phyloP scores from a whole-genome alignment of 1,140 invertebrate species.

The Sinonovacula constricta region DNA sequence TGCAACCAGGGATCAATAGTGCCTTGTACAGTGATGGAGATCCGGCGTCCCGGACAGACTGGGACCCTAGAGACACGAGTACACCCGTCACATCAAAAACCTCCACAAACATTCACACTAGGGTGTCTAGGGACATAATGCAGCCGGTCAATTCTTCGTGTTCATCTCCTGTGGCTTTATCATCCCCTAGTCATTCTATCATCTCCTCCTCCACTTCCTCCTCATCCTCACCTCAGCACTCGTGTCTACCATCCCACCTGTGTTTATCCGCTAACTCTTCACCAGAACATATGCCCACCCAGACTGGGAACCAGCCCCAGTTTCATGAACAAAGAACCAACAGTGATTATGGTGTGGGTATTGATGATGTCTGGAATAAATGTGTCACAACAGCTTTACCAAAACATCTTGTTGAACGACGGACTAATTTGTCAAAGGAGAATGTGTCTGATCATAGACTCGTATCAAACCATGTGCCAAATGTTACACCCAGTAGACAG shows the following conservation, averaged over 20 bases:
- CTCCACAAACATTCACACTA: constrained; percentile 61
- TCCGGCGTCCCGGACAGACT: not conserved
- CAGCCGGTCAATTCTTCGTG: constrained; percentile 58
- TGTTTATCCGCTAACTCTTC: not conserved
- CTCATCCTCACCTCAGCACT: constrained; percentile 25
- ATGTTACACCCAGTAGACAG: not conserved
- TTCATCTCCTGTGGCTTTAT: constrained; percentile 19
- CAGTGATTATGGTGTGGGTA: no score
- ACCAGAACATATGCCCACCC: not conserved
- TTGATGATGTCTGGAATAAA: no score
- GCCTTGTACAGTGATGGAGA: no score
- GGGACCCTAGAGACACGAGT: constrained; percentile 58
- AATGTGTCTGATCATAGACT: constrained; percentile 8
- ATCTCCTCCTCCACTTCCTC: constrained; percentile 16
- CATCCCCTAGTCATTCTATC: constrained; percentile 18
- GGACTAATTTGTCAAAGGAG: constrained; percentile 21
- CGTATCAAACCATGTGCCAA: constrained; percentile 7
- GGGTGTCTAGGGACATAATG: constrained; percentile 48
- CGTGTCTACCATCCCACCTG: not conserved
- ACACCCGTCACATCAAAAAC: constrained; percentile 55
- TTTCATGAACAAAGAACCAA: no score
- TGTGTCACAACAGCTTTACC: not conserved
- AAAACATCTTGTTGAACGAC: not conserved
- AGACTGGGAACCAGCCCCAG: not conserved
- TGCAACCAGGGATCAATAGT: no score